These are phyloP conservation scores for Lacanobia wlatinum DNA, from an alignment of 2,888 invertebrate genomes.

Conservation along the genomic window DNA sequence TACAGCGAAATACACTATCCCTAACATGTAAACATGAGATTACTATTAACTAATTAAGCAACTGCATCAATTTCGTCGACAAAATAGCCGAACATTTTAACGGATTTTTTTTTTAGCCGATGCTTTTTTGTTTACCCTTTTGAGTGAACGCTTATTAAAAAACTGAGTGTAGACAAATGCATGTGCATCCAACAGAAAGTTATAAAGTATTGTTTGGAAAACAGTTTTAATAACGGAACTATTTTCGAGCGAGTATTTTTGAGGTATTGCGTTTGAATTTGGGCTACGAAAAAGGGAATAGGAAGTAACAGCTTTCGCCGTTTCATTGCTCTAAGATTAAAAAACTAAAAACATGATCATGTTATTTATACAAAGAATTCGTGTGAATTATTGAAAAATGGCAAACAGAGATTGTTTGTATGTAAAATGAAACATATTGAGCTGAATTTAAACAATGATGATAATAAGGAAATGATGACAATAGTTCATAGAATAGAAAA, in stretches of 20 bases:
- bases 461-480: too few relatives aligned
- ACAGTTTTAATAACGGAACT: slow-evolving; percentile 33
- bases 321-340: too few relatives aligned
- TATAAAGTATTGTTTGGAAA: slow-evolving; percentile 1
- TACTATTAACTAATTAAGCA: slow-evolving; percentile 7
- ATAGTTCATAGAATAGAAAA: too few relatives aligned
- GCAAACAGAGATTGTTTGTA: too few relatives aligned
- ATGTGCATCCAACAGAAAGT: slow-evolving; percentile 1
- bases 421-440: too few relatives aligned
- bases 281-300: background rate
- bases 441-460: too few relatives aligned
- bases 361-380: too few relatives aligned
- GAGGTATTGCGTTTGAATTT: background rate
- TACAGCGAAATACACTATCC: too few relatives aligned
- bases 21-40: too few relatives aligned
- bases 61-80: background rate
- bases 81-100: background rate
- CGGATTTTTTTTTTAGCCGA: slow-evolving; percentile 1
- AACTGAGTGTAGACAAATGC: background rate
- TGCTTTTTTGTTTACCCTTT: background rate
- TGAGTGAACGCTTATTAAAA: slow-evolving; percentile 4
- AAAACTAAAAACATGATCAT: too few relatives aligned
- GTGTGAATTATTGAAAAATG: too few relatives aligned
- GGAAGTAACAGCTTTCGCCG: too few relatives aligned
- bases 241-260: background rate